A percentile compares a stretch with the other conserved stretches of the same genome.
Evolutionary conservation across 2,888 invertebrate species (phyloP).

Genomic region (Sinohyriopsis cumingii): DNA sequence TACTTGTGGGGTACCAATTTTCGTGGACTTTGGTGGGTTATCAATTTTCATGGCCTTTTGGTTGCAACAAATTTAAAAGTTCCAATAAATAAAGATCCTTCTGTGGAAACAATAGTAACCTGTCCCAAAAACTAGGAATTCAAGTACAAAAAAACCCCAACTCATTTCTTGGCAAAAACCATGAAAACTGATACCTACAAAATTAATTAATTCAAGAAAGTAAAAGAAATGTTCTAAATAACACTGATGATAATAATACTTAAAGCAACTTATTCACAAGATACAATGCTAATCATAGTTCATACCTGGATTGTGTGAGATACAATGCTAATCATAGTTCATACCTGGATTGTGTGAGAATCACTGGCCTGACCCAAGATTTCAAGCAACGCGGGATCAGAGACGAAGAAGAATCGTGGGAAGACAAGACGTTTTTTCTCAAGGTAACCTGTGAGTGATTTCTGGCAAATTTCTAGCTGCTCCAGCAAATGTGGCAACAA

Average conservation of each 20-base stretch:
- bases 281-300: neutral
- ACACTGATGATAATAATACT: neutral
- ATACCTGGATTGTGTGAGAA: conserved; percentile 73
- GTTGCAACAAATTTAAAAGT: no score
- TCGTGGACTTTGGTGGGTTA: no score
- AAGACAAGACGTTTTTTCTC: conserved; percentile 72
- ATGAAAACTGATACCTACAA: no score
- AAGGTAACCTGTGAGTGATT: conserved; percentile 88
- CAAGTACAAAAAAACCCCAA: no score
- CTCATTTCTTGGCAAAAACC: no score
- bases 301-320: conserved; percentile 73
- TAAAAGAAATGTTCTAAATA: no score
- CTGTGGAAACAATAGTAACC: no score
- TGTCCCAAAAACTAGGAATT: no score
- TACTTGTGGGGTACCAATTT: no score
- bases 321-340: neutral
- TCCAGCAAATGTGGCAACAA: conserved; percentile 95
- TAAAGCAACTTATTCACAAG: neutral
- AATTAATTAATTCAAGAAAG: no score
- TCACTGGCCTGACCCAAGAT: conserved; percentile 73
- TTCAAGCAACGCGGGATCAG: conserved; percentile 72
- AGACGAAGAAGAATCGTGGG: conserved; percentile 73
- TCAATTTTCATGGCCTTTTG: no score
- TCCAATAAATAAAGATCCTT: no score
- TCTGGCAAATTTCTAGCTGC: conserved; percentile 96